A percentile compares a stretch with the other conserved stretches of the same genome.
Evolutionary conservation across 1,140 invertebrate genomes (phyloP).

Genomic region (Chrysopa pallens): DNA sequence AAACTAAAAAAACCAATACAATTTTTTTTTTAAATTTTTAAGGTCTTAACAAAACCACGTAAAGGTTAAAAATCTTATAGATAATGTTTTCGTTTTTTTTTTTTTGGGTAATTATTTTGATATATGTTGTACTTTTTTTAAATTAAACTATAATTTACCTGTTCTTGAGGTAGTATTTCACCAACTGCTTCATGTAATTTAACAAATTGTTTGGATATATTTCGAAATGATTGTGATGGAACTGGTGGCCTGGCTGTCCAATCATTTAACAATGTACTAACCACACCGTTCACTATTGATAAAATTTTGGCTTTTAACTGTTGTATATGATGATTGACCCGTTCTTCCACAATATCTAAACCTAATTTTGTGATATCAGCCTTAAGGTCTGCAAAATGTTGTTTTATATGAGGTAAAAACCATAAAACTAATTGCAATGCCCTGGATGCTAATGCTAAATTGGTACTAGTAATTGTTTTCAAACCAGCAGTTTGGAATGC

Average conservation of each 20-base stretch:
- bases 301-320: constrained; percentile 87
- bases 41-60: too few species aligned
- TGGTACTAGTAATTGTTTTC: constrained; percentile 91
- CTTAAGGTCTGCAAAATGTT: constrained; percentile 39
- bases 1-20: too few species aligned
- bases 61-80: too few species aligned
- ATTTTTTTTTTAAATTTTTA: too few species aligned
- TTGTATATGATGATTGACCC: constrained; percentile 73
- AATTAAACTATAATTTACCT: too few species aligned
- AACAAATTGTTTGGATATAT: constrained; percentile 78
- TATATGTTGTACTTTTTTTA: too few species aligned
- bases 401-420: constrained; percentile 49
- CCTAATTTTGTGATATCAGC: constrained; percentile 13
- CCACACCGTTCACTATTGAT: constrained; percentile 67
- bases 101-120: too few species aligned
- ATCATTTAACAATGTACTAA: constrained; percentile 50
- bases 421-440: constrained; percentile 67
- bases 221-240: constrained; percentile 80
- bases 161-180: constrained; percentile 51
- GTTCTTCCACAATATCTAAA: constrained; percentile 45
- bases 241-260: constrained; percentile 93
- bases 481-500: constrained; percentile 85
- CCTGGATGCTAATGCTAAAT: constrained; percentile 79
- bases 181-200: constrained; percentile 86
- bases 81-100: too few species aligned